Conservation (phyloP, 2,888 invertebrate genomes). For the Tetanocera ferruginea region DNA sequence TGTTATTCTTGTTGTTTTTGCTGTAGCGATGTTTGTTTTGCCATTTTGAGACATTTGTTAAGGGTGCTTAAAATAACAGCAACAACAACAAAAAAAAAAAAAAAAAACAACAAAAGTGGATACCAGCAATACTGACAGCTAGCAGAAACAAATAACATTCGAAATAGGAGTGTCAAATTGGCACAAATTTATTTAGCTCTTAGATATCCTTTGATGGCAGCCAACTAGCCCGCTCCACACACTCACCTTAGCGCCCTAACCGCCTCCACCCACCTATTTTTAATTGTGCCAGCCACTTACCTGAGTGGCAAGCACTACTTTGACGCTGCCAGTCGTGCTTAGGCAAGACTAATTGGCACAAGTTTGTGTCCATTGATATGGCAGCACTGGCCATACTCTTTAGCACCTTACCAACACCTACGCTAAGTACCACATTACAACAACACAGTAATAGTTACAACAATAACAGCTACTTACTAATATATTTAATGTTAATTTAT, state of each 20-base stretch:
- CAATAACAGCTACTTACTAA: background rate
- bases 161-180: slow-evolving; percentile 31
- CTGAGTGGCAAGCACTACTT: background rate
- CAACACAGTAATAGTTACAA: background rate
- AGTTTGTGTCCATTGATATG: slow-evolving; percentile 10
- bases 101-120: background rate
- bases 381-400: slow-evolving; percentile 9
- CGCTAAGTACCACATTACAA: background rate
- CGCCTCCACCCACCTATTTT: background rate
- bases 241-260: background rate
- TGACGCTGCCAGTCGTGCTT: slow-evolving; percentile 1
- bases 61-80: slow-evolving; percentile 30
- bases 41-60: slow-evolving; percentile 33
- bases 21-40: background rate
- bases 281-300: background rate
- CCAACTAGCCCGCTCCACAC: background rate
- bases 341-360: slow-evolving; percentile 21
- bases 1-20: background rate
- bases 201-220: background rate
- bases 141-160: slow-evolving; percentile 5
- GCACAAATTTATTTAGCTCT: slow-evolving; percentile 12
- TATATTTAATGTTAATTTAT: background rate
- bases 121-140: background rate
- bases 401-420: background rate
- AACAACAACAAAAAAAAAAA: slow-evolving; percentile 22